Percentiles rank a stretch among this genome's conserved stretches.
Evolutionary conservation across 2,797 vertebrate species (phyloP).

Genomic region (Otolemur crassicaudatus): DNA sequence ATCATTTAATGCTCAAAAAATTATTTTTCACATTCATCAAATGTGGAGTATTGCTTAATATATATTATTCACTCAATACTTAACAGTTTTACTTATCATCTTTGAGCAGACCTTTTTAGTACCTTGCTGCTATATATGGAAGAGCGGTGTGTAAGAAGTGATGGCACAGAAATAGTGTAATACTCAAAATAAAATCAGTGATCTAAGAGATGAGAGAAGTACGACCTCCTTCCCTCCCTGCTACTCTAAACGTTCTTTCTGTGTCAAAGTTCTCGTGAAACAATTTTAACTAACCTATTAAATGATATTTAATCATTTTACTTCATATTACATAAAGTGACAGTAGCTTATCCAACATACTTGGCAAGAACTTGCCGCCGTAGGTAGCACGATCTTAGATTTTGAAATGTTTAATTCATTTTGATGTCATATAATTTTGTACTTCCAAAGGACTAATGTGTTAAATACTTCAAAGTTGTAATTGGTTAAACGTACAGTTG

Average conservation of each 20-base stretch:
- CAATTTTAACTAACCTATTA: not conserved
- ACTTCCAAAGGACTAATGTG: not conserved
- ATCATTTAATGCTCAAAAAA: not conserved
- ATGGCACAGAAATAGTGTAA: not conserved
- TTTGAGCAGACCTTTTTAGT: not conserved
- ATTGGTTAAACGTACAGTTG: conserved; percentile 8
- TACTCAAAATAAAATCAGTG: conserved; percentile 21
- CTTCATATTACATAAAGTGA: not conserved
- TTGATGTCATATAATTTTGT: not conserved
- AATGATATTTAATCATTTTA: not conserved
- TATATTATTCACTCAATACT: not conserved
- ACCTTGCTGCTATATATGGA: not conserved
- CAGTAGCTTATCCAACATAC: not conserved
- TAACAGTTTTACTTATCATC: not conserved
- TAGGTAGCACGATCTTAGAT: not conserved
- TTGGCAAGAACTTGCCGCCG: not conserved
- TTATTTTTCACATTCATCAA: not conserved
- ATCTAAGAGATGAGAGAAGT: not conserved
- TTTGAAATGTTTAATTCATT: not conserved
- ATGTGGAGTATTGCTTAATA: not conserved
- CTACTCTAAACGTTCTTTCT: not conserved
- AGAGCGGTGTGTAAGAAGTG: not conserved
- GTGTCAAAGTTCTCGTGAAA: not conserved
- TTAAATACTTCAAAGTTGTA: not conserved
- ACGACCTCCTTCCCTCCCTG: not conserved